Evolutionary conservation across 1,140 invertebrate genomes (phyloP).

Genomic region (Ceratoteleas bidentatus): DNA sequence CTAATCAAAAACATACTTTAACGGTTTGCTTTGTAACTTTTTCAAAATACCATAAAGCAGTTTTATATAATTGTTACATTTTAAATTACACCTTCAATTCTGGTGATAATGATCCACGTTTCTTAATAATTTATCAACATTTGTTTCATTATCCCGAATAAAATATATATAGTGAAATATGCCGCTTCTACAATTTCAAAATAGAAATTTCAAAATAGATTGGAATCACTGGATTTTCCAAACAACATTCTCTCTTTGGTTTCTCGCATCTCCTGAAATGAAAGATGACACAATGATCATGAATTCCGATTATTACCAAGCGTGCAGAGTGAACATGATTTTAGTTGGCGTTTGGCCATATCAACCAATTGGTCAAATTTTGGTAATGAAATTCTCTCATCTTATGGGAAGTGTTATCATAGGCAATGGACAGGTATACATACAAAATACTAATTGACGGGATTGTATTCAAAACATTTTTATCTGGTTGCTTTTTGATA

Average conservation of each 20-base stretch:
- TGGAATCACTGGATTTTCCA: not conserved
- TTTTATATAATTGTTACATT: no score
- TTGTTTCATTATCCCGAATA: no score
- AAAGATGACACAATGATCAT: not conserved
- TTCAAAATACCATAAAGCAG: no score
- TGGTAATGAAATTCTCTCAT: not conserved
- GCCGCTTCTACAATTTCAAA: no score
- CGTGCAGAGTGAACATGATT: not conserved
- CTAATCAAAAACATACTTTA: no score
- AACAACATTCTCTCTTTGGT: not conserved
- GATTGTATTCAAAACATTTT: not conserved
- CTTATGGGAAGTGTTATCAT: not conserved
- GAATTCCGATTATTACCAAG: not conserved
- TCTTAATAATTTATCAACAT: no score
- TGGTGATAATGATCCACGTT: no score
- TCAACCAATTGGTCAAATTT: not conserved
- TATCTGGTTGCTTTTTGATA: not conserved
- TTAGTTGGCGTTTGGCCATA: slow-evolving; percentile 4
- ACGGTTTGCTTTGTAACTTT: no score
- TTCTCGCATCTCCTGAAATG: not conserved
- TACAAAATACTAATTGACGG: no score
- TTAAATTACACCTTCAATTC: no score
- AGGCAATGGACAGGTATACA: not conserved
- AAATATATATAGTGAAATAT: no score
- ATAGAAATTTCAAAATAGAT: not conserved